Evolutionary conservation across 1,140 invertebrate species (phyloP).

Genomic region (Drosophila funebris): DNA sequence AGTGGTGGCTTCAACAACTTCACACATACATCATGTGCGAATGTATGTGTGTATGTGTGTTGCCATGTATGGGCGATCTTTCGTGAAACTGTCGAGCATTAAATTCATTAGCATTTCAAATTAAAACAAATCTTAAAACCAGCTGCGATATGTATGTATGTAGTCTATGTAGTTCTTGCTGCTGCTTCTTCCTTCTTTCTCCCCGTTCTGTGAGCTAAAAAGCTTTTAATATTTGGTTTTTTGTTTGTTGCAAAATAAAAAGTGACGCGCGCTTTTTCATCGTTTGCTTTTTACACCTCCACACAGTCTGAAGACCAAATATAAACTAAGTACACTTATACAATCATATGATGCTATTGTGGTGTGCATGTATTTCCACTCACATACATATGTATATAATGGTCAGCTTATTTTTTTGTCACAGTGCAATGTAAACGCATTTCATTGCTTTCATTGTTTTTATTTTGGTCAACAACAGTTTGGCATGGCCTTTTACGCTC

Average conservation of each 20-base stretch:
- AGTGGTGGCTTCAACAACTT: not conserved
- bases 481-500: constrained; percentile 49
- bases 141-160: constrained; percentile 31
- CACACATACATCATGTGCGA: not conserved
- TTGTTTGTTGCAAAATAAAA: constrained; percentile 37
- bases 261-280: constrained; percentile 54
- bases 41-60: not conserved
- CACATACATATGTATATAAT: constrained; percentile 36
- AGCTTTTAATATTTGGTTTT: constrained; percentile 39
- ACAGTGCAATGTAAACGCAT: constrained; percentile 43
- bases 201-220: constrained; percentile 34
- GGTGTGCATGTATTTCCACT: constrained; percentile 25
- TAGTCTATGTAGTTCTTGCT: not conserved
- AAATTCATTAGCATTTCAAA: constrained; percentile 70
- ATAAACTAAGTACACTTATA: constrained; percentile 13
- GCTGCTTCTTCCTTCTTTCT: constrained; percentile 6
- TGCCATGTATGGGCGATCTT: constrained; percentile 16
- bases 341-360: not conserved
- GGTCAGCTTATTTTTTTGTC: constrained; percentile 41
- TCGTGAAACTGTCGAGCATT: constrained; percentile 14
- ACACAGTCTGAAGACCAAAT: constrained; percentile 45
- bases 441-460: constrained; percentile 36
- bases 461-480: constrained; percentile 36
- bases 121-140: constrained; percentile 58
- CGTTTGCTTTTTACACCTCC: constrained; percentile 65